A percentile compares a stretch with the other conserved stretches of the same genome.
Evolutionary conservation across 2,888 invertebrate species (phyloP).

Genomic region (Synergus japonicus): DNA sequence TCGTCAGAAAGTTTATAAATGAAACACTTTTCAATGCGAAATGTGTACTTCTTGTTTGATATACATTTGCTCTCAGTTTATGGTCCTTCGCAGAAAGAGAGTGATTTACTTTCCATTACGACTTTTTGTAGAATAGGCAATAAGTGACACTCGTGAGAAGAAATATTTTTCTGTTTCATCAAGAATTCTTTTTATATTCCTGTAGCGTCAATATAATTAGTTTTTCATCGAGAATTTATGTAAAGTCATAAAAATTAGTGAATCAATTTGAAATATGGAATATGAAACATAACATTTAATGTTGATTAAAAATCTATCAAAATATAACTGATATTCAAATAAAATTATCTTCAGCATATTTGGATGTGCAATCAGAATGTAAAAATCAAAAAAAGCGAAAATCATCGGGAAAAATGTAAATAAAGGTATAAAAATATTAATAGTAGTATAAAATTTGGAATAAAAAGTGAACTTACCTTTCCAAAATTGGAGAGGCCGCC

Average conservation of each 20-base stretch:
- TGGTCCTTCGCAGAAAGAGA: background rate
- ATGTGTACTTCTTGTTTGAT: too few relatives aligned
- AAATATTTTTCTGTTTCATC: background rate
- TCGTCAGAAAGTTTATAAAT: background rate
- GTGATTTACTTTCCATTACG: background rate
- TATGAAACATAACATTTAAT: too few relatives aligned
- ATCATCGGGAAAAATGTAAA: too few relatives aligned
- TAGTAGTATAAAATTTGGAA: background rate
- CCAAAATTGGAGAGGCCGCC: slow-evolving; percentile 83
- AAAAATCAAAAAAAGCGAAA: too few relatives aligned
- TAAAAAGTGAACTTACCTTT: slow-evolving; percentile 78
- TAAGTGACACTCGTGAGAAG: background rate
- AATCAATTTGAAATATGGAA: too few relatives aligned
- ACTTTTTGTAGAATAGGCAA: background rate
- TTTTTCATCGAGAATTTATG: too few relatives aligned
- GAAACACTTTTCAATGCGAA: background rate
- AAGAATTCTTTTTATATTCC: background rate
- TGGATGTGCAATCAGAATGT: too few relatives aligned
- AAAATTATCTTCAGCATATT: background rate
- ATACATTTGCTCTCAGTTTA: slow-evolving; percentile 23
- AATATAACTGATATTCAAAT: background rate
- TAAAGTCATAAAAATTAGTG: too few relatives aligned
- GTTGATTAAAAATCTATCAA: too few relatives aligned
- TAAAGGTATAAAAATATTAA: too few relatives aligned
- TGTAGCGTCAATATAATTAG: background rate